Base-by-base conservation (phyloP, 2,797 vertebrate species). In the Hozukius guyotensis region DNA sequence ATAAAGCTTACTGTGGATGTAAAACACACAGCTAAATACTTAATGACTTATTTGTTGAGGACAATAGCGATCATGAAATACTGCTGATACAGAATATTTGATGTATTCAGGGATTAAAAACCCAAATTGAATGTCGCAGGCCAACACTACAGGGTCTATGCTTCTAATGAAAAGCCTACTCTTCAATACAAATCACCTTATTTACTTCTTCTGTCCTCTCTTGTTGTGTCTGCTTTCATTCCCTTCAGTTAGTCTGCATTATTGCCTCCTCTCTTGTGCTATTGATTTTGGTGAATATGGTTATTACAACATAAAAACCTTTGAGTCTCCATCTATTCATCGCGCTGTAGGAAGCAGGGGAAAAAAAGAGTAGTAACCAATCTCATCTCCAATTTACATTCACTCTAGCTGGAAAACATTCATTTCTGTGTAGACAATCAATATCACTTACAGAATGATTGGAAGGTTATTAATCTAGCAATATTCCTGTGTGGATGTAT, bases 231-330 rank as follows among this genome's bases (percentile, higher is more conserved):
- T 95, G 96, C 97, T 99, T 98, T 97, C 96, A 97, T 98, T 97
- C 97, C 96, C 96, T 96, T 96, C 95, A 97, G 96, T 97, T 97
- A 97, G 82, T 91, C 94, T 96, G 92, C 97, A 98, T 99, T 97
- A 98, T 97, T 98, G 96, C 95, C 96, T 96, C 96, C 94, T 95
- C 96, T 96, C 94, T 94, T 91, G 91, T 95, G 96, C 96, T 97
- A 97, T 97, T 98, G 97, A 99, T 99, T 98, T 98, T 97, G 95
- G 96, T 96, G 95, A 96, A 96, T 96, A 97, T 97, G 94, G 96
- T 96, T 98, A 98, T 97, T 97, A 97, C 96, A 96, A 96, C 96
- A 96, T 96, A 96, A 97, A 97, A 97, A 83, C 78, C 68, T 87
- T 49, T 16, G 93, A 96, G 92, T 93, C 95, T 94, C 89, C 90